Conservation (phyloP, 2,888 invertebrate species). For the Bruchidius siliquastri region DNA sequence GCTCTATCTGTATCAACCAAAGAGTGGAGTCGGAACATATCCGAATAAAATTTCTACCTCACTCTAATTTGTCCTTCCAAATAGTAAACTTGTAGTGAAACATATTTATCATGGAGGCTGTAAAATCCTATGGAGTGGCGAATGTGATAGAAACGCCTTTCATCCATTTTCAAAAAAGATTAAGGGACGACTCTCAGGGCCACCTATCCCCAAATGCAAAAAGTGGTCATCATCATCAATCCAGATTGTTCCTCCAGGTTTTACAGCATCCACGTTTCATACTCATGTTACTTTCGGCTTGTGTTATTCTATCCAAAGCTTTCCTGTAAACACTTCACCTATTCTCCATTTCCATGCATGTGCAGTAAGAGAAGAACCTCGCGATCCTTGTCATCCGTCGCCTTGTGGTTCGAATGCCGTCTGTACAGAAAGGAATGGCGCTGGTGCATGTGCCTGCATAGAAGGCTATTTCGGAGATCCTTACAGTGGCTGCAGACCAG, state of each 20-base stretch:
- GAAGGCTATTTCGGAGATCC: constrained; percentile 74
- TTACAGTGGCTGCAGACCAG: constrained; percentile 73
- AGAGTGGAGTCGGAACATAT: background rate
- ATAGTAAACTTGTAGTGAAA: too few relatives aligned
- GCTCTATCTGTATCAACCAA: background rate
- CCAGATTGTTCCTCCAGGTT: background rate
- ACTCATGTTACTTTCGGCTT: background rate
- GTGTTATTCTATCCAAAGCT: background rate
- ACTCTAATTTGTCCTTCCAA: too few relatives aligned
- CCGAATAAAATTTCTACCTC: too few relatives aligned
- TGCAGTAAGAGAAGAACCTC: constrained; percentile 52
- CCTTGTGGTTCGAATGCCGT: constrained; percentile 77
- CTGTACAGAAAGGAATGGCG: constrained; percentile 70
- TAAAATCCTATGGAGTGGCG: too few relatives aligned
- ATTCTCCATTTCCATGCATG: constrained; percentile 2
- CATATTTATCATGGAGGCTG: too few relatives aligned
- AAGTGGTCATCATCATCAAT: too few relatives aligned
- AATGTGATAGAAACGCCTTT: too few relatives aligned
- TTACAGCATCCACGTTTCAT: background rate
- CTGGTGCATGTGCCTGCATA: constrained; percentile 71
- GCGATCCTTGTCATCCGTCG: constrained; percentile 71
- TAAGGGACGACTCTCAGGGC: too few relatives aligned
- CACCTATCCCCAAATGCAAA: too few relatives aligned
- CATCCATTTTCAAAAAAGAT: too few relatives aligned
- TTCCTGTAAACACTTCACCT: background rate